Evolutionary conservation across 2,797 vertebrate species (phyloP).

Genomic region (Pangasius mekongensis): DNA sequence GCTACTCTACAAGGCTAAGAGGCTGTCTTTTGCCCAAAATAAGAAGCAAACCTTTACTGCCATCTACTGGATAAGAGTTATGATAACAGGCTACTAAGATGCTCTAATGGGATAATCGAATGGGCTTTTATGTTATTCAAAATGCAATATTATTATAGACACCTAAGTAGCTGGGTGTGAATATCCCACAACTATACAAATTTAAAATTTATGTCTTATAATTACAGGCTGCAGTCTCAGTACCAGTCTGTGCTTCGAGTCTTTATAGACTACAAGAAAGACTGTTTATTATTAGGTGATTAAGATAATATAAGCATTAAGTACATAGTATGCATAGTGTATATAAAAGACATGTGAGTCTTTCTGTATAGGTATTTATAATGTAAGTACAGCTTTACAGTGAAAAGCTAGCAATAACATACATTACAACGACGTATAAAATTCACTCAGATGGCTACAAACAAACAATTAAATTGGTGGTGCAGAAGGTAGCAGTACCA

Average conservation of each 20-base stretch:
- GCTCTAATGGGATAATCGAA: background rate
- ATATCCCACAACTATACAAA: background rate
- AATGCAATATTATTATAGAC: background rate
- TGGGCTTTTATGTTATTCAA: background rate
- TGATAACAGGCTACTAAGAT: background rate
- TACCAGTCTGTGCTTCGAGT: background rate
- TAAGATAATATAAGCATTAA: background rate
- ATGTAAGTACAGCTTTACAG: background rate
- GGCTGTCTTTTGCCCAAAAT: background rate
- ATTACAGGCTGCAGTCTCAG: background rate
- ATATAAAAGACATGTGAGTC: background rate
- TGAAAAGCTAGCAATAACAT: background rate
- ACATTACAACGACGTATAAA: background rate
- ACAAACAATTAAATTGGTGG: background rate
- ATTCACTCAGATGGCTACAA: background rate
- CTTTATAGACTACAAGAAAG: background rate
- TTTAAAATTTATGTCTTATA: background rate
- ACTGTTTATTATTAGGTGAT: background rate
- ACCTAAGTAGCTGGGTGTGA: background rate
- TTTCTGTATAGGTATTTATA: background rate
- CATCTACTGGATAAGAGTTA: slow-evolving; percentile 21
- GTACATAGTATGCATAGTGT: background rate
- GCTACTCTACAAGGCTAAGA: background rate
- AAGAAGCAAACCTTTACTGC: slow-evolving; percentile 7
- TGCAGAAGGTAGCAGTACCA: background rate